Evolutionary conservation across 1,140 invertebrate species (phyloP), one percentile per base, ranked within the genome.

Genomic region (Tetraneura akinire): DNA sequence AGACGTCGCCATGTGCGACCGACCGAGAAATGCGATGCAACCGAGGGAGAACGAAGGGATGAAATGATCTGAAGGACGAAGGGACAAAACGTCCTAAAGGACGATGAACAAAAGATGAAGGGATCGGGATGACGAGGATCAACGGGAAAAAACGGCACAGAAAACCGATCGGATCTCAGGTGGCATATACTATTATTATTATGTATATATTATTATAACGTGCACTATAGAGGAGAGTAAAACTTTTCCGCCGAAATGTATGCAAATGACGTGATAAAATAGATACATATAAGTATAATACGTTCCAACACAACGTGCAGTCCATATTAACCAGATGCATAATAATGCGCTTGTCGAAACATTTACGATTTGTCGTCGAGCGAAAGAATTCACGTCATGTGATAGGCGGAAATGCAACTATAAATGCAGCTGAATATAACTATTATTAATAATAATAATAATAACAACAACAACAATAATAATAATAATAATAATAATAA

Each of bases 211-310:
- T 32, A 37, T 16, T 23, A 70, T 23, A 26, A 45, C 21, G 42
- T 6, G 11, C 11, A 49, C 13, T 23, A 23, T 21, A 26, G 66
- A 13, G 4, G 16, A 26, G 14, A 9, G 29, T 0, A n/a, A 74
- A 74, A 55, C 49, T 74, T 74, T 74, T 71, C 42, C 23, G 16
- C 47, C 49, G 49, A 55, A 55, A 74, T 57, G 73, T 76, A 76
- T 76, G 73, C 73, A 76, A 76, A 76, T 42, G 73, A 76, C 73
- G 73, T 57, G 73, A 76, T 76, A 76, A 76, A 76, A 76, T 6
- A 45, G 13, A 37, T 11, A 23, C 10, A 37, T 21, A 23, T 68
- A 68, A 14, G 9, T 68, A 64, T 32, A 37, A 21, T 45, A 51
- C 68, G 16, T 13, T 14, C 29, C n/a, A n/a, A n/a, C 16, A 11